These are phyloP conservation scores for Drosophila eugracilis DNA, from an alignment of 1,140 invertebrate genomes.

Conservation along the genomic window DNA sequence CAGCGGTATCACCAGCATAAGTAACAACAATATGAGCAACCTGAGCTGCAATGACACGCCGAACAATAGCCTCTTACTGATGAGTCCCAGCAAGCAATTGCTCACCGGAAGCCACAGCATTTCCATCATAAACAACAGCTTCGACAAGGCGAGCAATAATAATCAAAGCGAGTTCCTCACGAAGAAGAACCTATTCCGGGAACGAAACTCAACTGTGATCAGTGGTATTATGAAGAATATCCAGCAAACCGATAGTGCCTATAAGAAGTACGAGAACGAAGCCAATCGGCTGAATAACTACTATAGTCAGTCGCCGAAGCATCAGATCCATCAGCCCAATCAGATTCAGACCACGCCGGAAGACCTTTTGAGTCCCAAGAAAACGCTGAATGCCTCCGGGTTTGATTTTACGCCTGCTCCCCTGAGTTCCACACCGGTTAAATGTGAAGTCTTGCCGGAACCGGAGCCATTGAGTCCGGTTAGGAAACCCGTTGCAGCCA, in stretches of 20 bases:
- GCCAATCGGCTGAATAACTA: conserved; percentile 82
- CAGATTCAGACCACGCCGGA: conserved; percentile 28
- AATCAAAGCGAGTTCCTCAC: conserved; percentile 80
- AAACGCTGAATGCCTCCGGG: conserved; percentile 70
- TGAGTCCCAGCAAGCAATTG: conserved; percentile 78
- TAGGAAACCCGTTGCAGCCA: conserved; percentile 42
- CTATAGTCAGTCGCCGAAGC: conserved; percentile 75
- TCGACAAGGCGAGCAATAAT: conserved; percentile 72
- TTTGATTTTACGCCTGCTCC: conserved; percentile 47
- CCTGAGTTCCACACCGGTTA: conserved; percentile 47
- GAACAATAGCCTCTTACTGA: conserved; percentile 74
- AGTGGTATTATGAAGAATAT: conserved; percentile 84
- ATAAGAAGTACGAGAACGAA: conserved; percentile 84
- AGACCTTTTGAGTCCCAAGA: conserved; percentile 68
- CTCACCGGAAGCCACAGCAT: conserved; percentile 80
- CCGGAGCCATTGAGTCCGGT: conserved; percentile 67
- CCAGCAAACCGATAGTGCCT: conserved; percentile 71
- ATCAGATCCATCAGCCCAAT: conserved; percentile 42
- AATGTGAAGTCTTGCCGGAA: conserved; percentile 48
- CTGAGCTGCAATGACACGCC: conserved; percentile 66
- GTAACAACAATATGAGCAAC: conserved; percentile 53
- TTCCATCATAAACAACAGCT: conserved; percentile 83
- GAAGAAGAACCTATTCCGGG: conserved; percentile 82
- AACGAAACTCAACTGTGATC: conserved; percentile 82
- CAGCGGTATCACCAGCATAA: conserved; percentile 34